Conservation (phyloP, 2,113 vertebrate genomes). For the human (Homo sapiens) region DNA sequence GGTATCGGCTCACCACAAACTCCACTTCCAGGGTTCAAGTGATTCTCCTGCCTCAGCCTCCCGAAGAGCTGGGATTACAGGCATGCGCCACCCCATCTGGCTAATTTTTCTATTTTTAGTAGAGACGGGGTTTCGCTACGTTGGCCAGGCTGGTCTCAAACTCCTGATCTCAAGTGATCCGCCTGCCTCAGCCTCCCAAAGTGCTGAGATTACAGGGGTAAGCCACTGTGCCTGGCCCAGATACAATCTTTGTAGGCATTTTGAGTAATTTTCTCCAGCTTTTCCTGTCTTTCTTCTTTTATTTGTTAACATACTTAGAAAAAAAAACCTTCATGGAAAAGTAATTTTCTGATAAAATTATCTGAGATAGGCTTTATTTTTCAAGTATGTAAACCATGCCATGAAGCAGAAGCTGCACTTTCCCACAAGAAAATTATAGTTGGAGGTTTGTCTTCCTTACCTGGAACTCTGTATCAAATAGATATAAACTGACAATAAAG, state of each 20-base stretch:
- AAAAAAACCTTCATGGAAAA: neutral
- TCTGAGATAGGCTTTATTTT: neutral
- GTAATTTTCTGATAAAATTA: constrained; percentile 28
- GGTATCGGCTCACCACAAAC: too few species aligned
- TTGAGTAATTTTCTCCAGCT: neutral
- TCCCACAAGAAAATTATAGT: neutral
- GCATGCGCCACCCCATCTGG: too few species aligned
- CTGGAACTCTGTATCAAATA: neutral
- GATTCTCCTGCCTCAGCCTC: too few species aligned
- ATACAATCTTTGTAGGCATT: neutral
- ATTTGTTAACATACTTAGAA: neutral
- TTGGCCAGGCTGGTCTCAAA: too few species aligned
- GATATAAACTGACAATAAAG: neutral
- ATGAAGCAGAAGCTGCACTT: neutral
- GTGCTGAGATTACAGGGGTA: too few species aligned
- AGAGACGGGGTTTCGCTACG: too few species aligned
- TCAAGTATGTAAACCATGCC: neutral
- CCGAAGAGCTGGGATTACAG: too few species aligned
- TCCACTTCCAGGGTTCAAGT: too few species aligned
- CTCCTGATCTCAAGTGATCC: too few species aligned
- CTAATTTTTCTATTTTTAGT: too few species aligned
- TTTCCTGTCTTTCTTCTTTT: neutral
- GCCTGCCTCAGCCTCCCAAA: too few species aligned
- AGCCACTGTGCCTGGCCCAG: too few species aligned
- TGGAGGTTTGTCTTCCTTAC: neutral